Base-by-base conservation (phyloP, 2,888 invertebrate species). In the Fragum sueziense region DNA sequence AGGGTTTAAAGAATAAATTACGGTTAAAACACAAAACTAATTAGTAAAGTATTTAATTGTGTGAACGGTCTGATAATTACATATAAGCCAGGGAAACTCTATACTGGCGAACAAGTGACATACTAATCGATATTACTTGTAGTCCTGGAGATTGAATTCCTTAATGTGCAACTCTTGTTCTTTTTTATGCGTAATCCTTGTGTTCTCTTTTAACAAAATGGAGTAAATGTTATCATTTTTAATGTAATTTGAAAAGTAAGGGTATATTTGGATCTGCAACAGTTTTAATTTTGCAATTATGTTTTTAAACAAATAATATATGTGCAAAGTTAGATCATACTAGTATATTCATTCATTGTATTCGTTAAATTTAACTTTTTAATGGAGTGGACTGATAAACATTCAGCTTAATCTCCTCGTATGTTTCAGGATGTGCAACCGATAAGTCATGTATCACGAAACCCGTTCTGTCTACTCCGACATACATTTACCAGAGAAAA, bases 401-500 rank as follows among this genome's bases (percentile, higher is more conserved):
- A 6, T 37, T 37, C 6, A 9, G 14, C 37, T 14, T 14, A 14
- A 37, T 37, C 7, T 14, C 6, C 14, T 14, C 6, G 7, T 6
- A 37, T 9, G 14, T 14, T 9, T 37, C 7, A 9, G 6, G 47
- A 47, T n/a, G 47, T 14, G 2, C 14, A n/a, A 47, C 7, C n/a
- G 17, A 47, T 9, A 47, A 47, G 47, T n/a, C 29, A 82, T 82
- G 82, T 82, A 82, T 70, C 73, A 72, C 72, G 82, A 82, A 1
- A 79, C 74, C 20, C 70, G 82, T 2, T 82, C 82, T 0, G 79
- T 82, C 20, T 69, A 51, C 41, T 82, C 82, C 47, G 82, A 82
- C 25, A 77, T 82, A 14, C 82, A 82, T 61, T 68, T 82, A 27
- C 79, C 82, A 27, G 77, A 79, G 59, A 79, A 79, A 41, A 82